Evolutionary conservation across 92 coral and sea anemone genomes (phyloP), one percentile per base, ranked within the genome.

Genomic region (Zoanthus sociatus): DNA sequence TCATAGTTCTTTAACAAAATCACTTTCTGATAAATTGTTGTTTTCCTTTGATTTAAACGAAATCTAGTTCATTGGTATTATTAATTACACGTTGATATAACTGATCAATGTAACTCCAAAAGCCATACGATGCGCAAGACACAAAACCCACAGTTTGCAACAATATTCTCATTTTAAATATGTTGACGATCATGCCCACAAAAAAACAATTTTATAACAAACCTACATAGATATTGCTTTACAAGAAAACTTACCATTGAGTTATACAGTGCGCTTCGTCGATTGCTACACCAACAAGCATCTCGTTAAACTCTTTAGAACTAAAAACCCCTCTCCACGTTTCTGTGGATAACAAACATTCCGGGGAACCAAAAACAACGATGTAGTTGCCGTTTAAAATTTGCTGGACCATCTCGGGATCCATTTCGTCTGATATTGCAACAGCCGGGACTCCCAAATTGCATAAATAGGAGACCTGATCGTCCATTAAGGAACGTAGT

Each of bases 351-450:
- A 94, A 77, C 78, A 95, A 50, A 87, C 92, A 87, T 82, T 92
- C 95, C 6, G 98, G 98, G 0, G 96, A 95, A 78, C 96, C 88
- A 79, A 87, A 93, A 30, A 95, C 95, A 42, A 95, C 78, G 66
- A 90, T 73, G 73, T 89, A 95, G 37, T 71, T 70, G 54, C 96
- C 94, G 20, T 93, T n/a, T n/a, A n/a, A n/a, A n/a, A n/a, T n/a
- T n/a, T n/a, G n/a, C n/a, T n/a, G n/a, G n/a, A n/a, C n/a, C n/a
- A n/a, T n/a, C n/a, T n/a, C n/a, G n/a, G n/a, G n/a, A n/a, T n/a
- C n/a, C n/a, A n/a, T n/a, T n/a, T n/a, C n/a, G n/a, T n/a, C n/a
- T n/a, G n/a, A n/a, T n/a, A n/a, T n/a, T n/a, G n/a, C n/a, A n/a
- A n/a, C n/a, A n/a, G n/a, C n/a, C n/a, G n/a, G n/a, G n/a, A n/a